phyloP scores from a whole-genome alignment of 2,797 vertebrate species.

The Buceros bicornis region DNA sequence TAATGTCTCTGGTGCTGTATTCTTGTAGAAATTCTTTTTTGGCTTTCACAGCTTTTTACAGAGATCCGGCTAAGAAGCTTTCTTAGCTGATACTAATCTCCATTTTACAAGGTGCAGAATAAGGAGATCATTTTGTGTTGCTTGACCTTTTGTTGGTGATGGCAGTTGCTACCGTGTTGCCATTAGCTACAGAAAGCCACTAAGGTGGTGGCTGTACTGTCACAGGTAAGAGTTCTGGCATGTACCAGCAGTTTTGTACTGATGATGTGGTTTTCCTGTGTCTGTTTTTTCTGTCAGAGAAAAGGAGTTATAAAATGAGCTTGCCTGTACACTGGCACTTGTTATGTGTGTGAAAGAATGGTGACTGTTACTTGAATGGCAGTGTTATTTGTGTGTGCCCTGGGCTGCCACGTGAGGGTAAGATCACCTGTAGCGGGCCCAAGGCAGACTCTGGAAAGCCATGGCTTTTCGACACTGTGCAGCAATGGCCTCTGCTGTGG shows the following conservation, averaged over 20 bases:
- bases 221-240: not conserved
- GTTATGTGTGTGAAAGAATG: not conserved
- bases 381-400: rapidly evolving
- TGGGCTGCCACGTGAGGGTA: not conserved
- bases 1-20: not conserved
- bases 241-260: not conserved
- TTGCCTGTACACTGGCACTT: not conserved
- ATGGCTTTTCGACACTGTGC: rapidly evolving
- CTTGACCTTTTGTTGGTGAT: not conserved
- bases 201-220: not conserved
- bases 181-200: not conserved
- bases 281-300: rapidly evolving
- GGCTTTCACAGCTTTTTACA: not conserved
- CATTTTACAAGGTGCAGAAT: not conserved
- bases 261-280: not conserved
- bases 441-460: not conserved
- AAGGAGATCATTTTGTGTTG: not conserved
- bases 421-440: not conserved
- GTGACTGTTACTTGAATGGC: not conserved
- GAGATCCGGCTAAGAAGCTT: not conserved
- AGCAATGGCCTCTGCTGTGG: not conserved
- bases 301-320: not conserved
- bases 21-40: not conserved
- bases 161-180: not conserved
- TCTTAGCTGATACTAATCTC: not conserved